Evolutionary conservation across 1,140 invertebrate genomes (phyloP), one percentile per base, ranked within the genome.

Genomic region (Drosophila murphyi): DNA sequence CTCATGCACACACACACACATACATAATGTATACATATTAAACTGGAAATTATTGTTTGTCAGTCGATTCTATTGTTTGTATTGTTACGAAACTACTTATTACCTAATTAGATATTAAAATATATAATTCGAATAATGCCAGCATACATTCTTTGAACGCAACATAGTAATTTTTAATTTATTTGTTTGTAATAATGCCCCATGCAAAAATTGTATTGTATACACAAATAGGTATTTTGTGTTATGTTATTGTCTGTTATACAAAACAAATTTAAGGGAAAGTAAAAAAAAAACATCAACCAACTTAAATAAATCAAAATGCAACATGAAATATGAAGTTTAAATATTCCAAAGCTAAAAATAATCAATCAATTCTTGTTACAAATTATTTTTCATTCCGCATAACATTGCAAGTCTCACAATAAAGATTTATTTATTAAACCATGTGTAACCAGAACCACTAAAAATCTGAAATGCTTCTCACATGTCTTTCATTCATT

Each of bases 41-140:
- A 71, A 68, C 45, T 56, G 65, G 61, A 59, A 69, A 74, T 45
- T 73, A 69, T 72, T 71, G 20, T 61, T 70, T 56, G 72, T 70
- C 72, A 70, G 37, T n/a, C 52, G 57, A 75, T 60, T 63, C 57
- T 72, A 54, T 60, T 65, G 67, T 41, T 75, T 48, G 64, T 76
- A 64, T 76, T 71, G 67, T 78, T 71, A 72, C 70, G 76, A 82
- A 80, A 63, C 80, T 74, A 74, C 72, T 51, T 74, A 74, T 74
- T 74, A 74, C 72, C 72, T 74, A 70, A 70, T 70, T 74, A 74
- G 65, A 74, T 70, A 61, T 68, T 51, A 61, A 55, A 20, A 61
- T 29, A 68, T 39, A 62, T 52, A 39, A 69, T 48, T 69, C 34
- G 31, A 70, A 69, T 61, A 55, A 39, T 60, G 39, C 71, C 71